Conservation (phyloP, 92 coral and sea anemone species). For the Paramuricea clavata region DNA sequence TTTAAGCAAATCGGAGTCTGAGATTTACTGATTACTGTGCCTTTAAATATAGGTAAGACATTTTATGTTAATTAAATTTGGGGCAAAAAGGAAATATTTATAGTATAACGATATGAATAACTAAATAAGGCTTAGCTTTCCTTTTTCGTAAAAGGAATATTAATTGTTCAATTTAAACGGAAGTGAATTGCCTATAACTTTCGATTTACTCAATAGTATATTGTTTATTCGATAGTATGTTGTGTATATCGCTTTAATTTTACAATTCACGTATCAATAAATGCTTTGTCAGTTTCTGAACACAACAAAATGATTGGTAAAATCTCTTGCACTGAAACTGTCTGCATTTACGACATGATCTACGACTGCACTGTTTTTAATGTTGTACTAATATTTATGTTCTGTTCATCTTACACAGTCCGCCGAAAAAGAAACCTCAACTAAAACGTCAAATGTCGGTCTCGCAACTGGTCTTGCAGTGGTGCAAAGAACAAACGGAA, state of each 20-base stretch:
- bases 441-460: constrained; percentile 98
- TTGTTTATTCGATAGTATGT: no score
- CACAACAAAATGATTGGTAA: neutral
- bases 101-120: neutral
- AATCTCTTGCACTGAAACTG: neutral
- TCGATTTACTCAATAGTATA: no score
- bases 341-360: no score
- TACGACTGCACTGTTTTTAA: neutral
- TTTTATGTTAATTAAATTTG: neutral
- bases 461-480: constrained; percentile 88
- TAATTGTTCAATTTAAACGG: no score
- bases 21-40: neutral
- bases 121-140: neutral
- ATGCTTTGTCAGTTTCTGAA: no score
- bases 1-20: neutral
- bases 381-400: neutral
- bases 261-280: no score
- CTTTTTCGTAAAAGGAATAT: no score
- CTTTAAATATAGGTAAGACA: neutral
- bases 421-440: constrained; percentile 93
- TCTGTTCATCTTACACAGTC: constrained; percentile 57
- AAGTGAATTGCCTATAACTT: no score
- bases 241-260: no score
- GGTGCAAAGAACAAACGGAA: constrained; percentile 95
- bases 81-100: neutral